Percentiles rank a stretch among this genome's conserved stretches.
Conservation (phyloP, 2,888 invertebrate species). For the Punctoribates punctum region DNA sequence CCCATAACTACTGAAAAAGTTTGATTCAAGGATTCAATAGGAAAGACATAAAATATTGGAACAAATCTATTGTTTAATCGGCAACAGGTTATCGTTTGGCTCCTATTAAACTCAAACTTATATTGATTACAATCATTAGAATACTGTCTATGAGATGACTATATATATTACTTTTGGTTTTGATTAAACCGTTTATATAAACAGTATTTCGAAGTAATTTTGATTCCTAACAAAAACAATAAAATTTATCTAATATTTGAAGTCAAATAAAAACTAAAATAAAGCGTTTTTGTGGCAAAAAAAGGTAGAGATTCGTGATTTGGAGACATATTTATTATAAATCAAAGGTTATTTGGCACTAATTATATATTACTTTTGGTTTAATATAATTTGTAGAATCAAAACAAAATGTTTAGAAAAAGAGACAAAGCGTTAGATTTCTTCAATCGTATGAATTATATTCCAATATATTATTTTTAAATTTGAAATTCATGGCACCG, state of each 20-base stretch:
- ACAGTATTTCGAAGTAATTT: constrained; percentile 18
- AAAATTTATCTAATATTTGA: constrained; percentile 2
- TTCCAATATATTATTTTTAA: neutral
- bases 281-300: neutral
- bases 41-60: neutral
- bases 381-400: constrained; percentile 31
- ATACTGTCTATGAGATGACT: neutral
- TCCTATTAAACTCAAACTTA: neutral
- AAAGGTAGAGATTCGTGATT: constrained; percentile 28
- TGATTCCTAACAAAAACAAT: constrained; percentile 16
- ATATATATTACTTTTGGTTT: constrained; percentile 6
- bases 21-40: neutral
- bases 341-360: constrained; percentile 26
- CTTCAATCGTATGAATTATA: constrained; percentile 17
- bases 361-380: neutral
- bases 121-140: neutral
- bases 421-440: constrained; percentile 22
- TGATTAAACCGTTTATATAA: constrained; percentile 17
- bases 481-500: constrained; percentile 32
- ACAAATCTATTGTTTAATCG: neutral
- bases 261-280: neutral
- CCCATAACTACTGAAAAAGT: constrained; percentile 23
- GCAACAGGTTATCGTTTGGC: constrained; percentile 11
- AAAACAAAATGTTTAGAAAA: constrained; percentile 25
- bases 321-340: constrained; percentile 1